phyloP scores from a whole-genome alignment of 2,113 vertebrate genomes.

The Lontra canadensis region DNA sequence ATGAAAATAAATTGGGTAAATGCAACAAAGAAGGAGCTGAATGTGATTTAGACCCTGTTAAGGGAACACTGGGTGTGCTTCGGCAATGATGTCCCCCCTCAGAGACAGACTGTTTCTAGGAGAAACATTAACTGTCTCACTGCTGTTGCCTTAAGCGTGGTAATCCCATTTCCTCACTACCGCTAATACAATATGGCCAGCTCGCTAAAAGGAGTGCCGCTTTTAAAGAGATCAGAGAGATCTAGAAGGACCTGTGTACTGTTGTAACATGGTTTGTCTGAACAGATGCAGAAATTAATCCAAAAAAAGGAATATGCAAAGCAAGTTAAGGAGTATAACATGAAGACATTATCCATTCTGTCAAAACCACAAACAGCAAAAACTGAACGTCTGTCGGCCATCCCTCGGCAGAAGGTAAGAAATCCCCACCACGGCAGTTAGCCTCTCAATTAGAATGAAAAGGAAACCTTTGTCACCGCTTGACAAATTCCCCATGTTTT shows the following conservation, averaged over 20 bases:
- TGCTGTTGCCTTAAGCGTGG: neutral
- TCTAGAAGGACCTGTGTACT: neutral
- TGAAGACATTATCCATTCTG: slow-evolving; percentile 81
- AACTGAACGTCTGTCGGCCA: slow-evolving; percentile 49
- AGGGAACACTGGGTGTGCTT: neutral
- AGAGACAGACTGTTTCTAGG: neutral
- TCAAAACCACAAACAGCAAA: slow-evolving; percentile 79
- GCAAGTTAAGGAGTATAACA: slow-evolving; percentile 89
- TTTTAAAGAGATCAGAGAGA: neutral
- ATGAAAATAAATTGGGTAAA: slow-evolving; percentile 75
- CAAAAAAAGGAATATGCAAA: slow-evolving; percentile 92
- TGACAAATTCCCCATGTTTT: neutral
- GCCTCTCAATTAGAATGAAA: neutral
- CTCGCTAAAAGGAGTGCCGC: neutral
- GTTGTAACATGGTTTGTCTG: slow-evolving; percentile 34
- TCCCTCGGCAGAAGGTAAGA: slow-evolving; percentile 83
- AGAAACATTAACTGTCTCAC: neutral
- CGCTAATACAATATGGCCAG: neutral
- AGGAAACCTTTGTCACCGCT: neutral
- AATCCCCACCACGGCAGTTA: neutral
- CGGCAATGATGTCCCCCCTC: neutral
- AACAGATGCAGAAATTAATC: slow-evolving; percentile 90
- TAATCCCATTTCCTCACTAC: neutral
- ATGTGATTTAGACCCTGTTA: slow-evolving; percentile 48
- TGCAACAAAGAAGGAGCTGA: slow-evolving; percentile 54